A percentile compares a stretch with the other conserved stretches of the same genome.
These are phyloP conservation scores for Bagarius yarrelli DNA, from an alignment of 2,113 vertebrate species.

Conservation along the genomic window DNA sequence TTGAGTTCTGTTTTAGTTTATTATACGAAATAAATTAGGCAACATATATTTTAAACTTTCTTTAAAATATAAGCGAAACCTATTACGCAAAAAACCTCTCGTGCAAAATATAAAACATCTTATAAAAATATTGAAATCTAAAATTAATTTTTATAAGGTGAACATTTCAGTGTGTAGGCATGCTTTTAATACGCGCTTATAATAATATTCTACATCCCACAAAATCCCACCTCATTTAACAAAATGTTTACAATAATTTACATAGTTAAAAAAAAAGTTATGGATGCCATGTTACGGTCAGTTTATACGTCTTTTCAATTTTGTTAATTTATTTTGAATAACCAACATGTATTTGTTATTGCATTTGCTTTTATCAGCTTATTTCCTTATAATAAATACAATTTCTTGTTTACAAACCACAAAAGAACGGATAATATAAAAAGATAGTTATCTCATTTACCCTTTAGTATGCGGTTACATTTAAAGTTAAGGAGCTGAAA, in stretches of 20 bases:
- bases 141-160: background rate
- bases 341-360: background rate
- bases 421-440: background rate
- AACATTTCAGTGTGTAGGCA: background rate
- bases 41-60: background rate
- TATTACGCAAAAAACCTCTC: background rate
- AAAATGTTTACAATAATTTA: background rate
- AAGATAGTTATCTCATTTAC: background rate
- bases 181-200: background rate
- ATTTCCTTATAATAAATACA: too few relatives aligned
- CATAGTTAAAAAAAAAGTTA: background rate
- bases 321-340: background rate
- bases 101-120: too few relatives aligned
- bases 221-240: too few relatives aligned
- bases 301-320: background rate
- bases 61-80: background rate
- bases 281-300: too few relatives aligned
- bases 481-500: background rate
- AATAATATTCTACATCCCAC: background rate
- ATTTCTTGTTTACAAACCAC: background rate
- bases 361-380: background rate
- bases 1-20: background rate
- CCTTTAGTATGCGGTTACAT: background rate
- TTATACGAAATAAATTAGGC: too few relatives aligned
- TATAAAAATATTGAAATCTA: background rate